Base-by-base conservation (phyloP, 2,797 vertebrate species). In the Sebastes steindachneri region DNA sequence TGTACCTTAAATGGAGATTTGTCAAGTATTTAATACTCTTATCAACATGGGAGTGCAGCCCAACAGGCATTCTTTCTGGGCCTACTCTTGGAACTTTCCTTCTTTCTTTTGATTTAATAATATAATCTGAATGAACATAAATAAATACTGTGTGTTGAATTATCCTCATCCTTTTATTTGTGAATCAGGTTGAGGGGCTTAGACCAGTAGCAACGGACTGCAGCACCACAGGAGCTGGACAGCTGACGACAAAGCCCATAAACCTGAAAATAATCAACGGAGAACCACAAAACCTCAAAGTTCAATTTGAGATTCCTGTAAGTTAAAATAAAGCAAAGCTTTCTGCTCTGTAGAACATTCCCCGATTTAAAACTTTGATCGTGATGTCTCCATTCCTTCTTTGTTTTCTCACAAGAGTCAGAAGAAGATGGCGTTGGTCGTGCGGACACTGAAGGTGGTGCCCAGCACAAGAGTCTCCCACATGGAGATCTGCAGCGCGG, bases 201-300 rank as follows among this genome's bases (percentile, higher is more conserved):
- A 75, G 95, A 12, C 19, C 90, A 2, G 96, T 93, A 31, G 23
- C 65, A 2, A 84, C 93, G 53, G 97, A 99, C 93, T 99, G 97
- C 84, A 98, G 97, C 88, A 96, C 91, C 87, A 95, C 95, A 14
- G 97, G 97, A 78, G 93, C 93, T 17, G 98, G 96, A 66, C 92
- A 95, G 79, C 88, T 99, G 79, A 91, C 95, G 68, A 96, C 96
- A 25, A 92, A 96, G 57, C 91, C 91, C 67, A 90, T 99, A 76
- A 95, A 96, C 7, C 88, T 98, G 35, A 95, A 96, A 80, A 97
- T 96, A 68, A 93, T 95, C 66, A 94, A 95, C 19, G 95, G 95
- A 82, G 93, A 97, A 7, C 95, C 96, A 62, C 64, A 86, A 37
- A 90, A 26, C 0, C 81, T 98, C 74, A 95, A 91, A 73, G 97